These are phyloP conservation scores for Lycopodina hypogea DNA, from an alignment of 37 sponge, comb jelly and placozoan genomes.

Conservation along the genomic window DNA sequence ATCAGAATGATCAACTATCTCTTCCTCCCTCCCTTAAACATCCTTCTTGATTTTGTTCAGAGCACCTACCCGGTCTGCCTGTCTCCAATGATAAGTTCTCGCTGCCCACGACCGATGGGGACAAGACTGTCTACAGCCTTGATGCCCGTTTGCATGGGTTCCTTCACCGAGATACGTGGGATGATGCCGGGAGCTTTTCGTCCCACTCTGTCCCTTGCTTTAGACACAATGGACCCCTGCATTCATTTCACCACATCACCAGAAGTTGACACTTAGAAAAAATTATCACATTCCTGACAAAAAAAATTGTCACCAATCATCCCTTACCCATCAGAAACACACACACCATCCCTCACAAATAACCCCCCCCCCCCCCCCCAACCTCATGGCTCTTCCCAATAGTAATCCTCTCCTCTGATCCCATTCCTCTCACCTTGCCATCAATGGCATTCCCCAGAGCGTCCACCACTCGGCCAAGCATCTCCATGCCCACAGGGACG, in stretches of 20 bases:
- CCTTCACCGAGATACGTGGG: slow-evolving; percentile 93
- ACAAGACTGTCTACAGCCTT: slow-evolving; percentile 98
- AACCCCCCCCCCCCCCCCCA: too few relatives aligned
- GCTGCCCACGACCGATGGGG: slow-evolving; percentile 97
- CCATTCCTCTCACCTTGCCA: slow-evolving; percentile 68
- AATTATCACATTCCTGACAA: too few relatives aligned
- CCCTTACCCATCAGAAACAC: background rate
- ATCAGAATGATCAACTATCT: background rate
- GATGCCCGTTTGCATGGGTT: slow-evolving; percentile 98
- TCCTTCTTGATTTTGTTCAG: too few relatives aligned
- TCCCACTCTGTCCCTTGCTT: slow-evolving; percentile 83
- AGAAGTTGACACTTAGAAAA: background rate
- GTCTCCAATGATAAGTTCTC: slow-evolving; percentile 99
- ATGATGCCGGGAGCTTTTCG: slow-evolving; percentile 98
- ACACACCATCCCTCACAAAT: background rate
- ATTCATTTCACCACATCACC: background rate
- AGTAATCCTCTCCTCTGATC: too few relatives aligned
- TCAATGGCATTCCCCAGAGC: slow-evolving; percentile 97
- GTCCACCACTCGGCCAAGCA: slow-evolving; percentile 96
- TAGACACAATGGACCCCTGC: slow-evolving; percentile 81
- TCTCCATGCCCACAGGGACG: slow-evolving; percentile 86
- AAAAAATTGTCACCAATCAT: background rate
- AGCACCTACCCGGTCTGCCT: slow-evolving; percentile 90
- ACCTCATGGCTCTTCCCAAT: too few relatives aligned
- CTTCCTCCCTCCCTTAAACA: background rate